Conservation (phyloP, 1,140 invertebrate species). For the Heliconius congener region DNA sequence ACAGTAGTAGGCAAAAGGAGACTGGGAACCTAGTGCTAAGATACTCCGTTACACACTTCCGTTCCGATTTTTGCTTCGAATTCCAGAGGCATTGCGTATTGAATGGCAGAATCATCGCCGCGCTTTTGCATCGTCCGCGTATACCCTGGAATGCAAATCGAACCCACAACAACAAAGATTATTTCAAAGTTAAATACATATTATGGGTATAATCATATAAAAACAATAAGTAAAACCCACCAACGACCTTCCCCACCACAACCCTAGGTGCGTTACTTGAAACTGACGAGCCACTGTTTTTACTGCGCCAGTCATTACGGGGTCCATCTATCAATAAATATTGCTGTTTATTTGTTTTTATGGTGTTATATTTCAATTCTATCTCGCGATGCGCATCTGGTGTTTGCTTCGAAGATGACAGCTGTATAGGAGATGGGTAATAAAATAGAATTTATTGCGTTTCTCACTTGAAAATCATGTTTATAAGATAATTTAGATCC, state of each 20-base stretch:
- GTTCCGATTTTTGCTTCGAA: too few relatives aligned
- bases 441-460: neutral
- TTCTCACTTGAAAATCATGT: neutral
- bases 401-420: slow-evolving; percentile 24
- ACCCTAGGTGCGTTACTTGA: slow-evolving; percentile 5
- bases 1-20: too few relatives aligned
- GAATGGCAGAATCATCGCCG: too few relatives aligned
- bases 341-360: slow-evolving; percentile 58
- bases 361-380: slow-evolving; percentile 42
- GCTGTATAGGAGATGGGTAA: neutral
- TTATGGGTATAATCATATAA: neutral
- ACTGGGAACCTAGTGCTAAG: too few relatives aligned
- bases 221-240: neutral
- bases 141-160: too few relatives aligned
- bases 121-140: too few relatives aligned
- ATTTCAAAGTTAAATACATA: too few relatives aligned
- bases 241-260: neutral
- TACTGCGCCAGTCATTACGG: slow-evolving; percentile 56
- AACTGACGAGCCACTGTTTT: slow-evolving; percentile 53
- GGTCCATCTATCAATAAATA: slow-evolving; percentile 49
- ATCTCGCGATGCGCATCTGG: slow-evolving; percentile 38
- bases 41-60: too few relatives aligned
- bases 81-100: too few relatives aligned
- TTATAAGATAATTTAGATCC: too few relatives aligned
- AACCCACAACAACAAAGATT: too few relatives aligned